Evolutionary conservation across 92 coral and sea anemone genomes (phyloP), one percentile per base, ranked within the genome.

Genomic region (Zoanthus sociatus): DNA sequence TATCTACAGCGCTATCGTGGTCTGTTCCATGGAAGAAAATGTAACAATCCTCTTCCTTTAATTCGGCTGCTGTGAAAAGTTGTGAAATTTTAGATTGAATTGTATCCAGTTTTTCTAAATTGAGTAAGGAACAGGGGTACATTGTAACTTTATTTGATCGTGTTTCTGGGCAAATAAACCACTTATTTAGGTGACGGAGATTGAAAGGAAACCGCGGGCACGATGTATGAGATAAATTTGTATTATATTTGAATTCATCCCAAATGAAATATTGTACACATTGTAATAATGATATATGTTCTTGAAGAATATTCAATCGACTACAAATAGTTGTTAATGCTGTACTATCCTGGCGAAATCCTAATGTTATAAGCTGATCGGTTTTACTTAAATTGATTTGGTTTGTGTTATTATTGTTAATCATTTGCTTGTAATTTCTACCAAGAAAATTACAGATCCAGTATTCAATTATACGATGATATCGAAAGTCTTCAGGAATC

Each of bases 41-140:
- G 93, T 93, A 60, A 48, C 78, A 91, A 68, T 92, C 95, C 26
- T 93, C 90, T 76, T 93, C 95, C 42, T 92, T 93, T 64, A 70
- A 92, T 20, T 90, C 78, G 66, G 84, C 47, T 8, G 73, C 7
- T 54, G 14, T 31, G 1, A 14, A 8, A 14, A 50, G 12, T 26
- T 53, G 72, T 44, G 16, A 2, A 26, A 83, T 9, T 12, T 42
- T 16, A 0, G 74, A 21, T 20, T 48, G 15, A 31, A 55, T 51
- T 8, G 32, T 16, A 47, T 90, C 78, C 31, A 66, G 75, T 10
- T 82, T 68, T 73, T 60, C 88, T 32, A 82, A 42, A 79, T 90
- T 90, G 47, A 87, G 75, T 53, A 46, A 33, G 33, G 67, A 47
- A 61, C 11, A 50, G 32, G 21, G 31, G 18, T 76, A 26, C 26